These are phyloP conservation scores for Plecturocebus donacophilus DNA, from an alignment of 2,113 vertebrate genomes.

Conservation along the genomic window DNA sequence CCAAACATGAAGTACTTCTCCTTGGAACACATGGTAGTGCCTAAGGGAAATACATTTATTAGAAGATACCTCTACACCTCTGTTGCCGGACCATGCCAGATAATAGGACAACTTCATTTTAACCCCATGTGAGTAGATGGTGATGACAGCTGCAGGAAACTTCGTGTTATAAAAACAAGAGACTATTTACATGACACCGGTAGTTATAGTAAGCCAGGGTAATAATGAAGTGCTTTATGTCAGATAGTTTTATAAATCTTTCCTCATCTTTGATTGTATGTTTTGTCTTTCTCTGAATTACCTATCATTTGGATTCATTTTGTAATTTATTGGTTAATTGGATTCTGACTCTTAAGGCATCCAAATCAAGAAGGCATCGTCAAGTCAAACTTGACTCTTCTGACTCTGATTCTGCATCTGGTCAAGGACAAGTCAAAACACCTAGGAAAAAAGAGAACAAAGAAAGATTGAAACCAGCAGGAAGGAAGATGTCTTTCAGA, in stretches of 20 bases:
- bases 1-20: neutral
- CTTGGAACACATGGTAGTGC: neutral
- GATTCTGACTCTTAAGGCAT: conserved; percentile 82
- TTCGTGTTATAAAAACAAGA: neutral
- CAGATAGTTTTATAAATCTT: neutral
- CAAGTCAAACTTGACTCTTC: conserved; percentile 86
- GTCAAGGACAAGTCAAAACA: conserved; percentile 47
- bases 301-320: neutral
- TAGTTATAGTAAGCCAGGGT: neutral
- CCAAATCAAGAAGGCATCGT: conserved; percentile 92
- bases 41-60: neutral
- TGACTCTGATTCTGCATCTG: conserved; percentile 45
- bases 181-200: neutral
- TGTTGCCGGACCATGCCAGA: neutral
- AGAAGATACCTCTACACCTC: neutral
- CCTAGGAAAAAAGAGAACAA: conserved; percentile 35
- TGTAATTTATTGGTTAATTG: conserved; percentile 12
- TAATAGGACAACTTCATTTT: neutral
- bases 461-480: conserved; percentile 56
- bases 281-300: neutral
- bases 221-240: neutral
- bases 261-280: neutral
- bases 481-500: conserved; percentile 57
- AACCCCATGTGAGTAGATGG: neutral
- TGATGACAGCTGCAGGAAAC: neutral